Evolutionary conservation across 2,797 vertebrate genomes (phyloP), one percentile per base, ranked within the genome.

Genomic region (Scomberomorus guttatus): DNA sequence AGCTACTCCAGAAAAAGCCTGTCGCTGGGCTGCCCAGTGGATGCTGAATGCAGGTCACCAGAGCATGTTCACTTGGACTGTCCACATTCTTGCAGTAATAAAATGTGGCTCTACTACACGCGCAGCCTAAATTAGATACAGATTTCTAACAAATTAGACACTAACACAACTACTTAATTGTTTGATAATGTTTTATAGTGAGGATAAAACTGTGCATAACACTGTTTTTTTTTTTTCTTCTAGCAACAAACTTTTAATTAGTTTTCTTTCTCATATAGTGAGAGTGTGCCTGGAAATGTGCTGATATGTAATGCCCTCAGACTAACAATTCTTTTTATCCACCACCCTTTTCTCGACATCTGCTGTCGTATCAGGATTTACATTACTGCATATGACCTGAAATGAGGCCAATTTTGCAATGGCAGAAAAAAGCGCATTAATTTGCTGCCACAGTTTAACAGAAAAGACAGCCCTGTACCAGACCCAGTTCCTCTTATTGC

Each of bases 161-260:
- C 66, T 14, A 78, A 79, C 63, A 80, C 58, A 79, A 20, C 64
- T 48, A 46, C 54, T 59, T 76, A 65, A 80, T 72, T 82, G 70
- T 80, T 72, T 75, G 27, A 81, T 84, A 27, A 59, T 75, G 32
- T 77, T 72, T 75, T 73, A 52, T 59, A 58, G 34, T 44, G 59
- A 39, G 5, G 32, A 50, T 77, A 63, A 77, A 87, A 70, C 22
- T 67, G 60, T 54, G 27, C 44, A 62, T 72, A 51, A 79, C 70
- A 66, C 27, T 46, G 37, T 37, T 61, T 22, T 50, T 68, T 22
- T 0, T 80, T 39, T 67, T 51, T 57, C 67, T 55, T 59, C n/a
- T 59, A 72, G 55, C 62, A 71, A 80, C 75, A 88, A 85, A 90
- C 80, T 89, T 90, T 90, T 88, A 91, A 90, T 92, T 88, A 67